Evolutionary conservation across 1,140 invertebrate genomes (phyloP).

Genomic region (Hesperophylax magnus): DNA sequence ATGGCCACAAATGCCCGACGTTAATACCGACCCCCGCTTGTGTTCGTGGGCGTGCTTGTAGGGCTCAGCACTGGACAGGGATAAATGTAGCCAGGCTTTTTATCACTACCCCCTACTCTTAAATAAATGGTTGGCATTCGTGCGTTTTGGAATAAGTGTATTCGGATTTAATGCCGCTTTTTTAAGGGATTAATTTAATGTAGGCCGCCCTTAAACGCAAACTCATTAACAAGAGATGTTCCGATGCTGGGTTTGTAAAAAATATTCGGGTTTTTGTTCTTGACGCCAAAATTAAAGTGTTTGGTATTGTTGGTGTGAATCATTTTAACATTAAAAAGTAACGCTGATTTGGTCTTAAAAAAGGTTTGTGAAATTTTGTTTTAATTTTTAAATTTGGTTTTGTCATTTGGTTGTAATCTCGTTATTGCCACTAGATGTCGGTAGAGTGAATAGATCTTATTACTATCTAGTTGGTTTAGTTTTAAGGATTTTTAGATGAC

Average conservation of each 20-base stretch:
- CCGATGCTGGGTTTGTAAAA: constrained; percentile 18
- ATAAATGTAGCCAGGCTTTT: constrained; percentile 36
- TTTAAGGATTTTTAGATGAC: no score
- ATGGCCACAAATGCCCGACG: not conserved
- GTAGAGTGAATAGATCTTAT: no score
- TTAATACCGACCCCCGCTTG: not conserved
- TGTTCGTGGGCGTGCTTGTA: constrained; percentile 7
- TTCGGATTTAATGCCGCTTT: constrained; percentile 40
- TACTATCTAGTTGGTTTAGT: no score
- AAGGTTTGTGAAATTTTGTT: no score
- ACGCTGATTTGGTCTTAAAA: no score
- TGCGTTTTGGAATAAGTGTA: constrained; percentile 28
- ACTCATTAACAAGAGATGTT: constrained; percentile 33
- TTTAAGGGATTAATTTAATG: constrained; percentile 41
- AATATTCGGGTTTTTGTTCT: not conserved
- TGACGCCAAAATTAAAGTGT: not conserved
- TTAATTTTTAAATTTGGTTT: no score
- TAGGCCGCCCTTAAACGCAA: constrained; percentile 1
- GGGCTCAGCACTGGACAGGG: constrained; percentile 27
- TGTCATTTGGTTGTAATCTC: no score
- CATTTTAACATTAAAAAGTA: no score
- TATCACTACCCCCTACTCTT: constrained; percentile 15
- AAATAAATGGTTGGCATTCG: constrained; percentile 39
- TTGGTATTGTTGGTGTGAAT: no score
- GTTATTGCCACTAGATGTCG: no score